Base-by-base conservation (phyloP, 2,113 vertebrate genomes). In the Tichodroma muraria region DNA sequence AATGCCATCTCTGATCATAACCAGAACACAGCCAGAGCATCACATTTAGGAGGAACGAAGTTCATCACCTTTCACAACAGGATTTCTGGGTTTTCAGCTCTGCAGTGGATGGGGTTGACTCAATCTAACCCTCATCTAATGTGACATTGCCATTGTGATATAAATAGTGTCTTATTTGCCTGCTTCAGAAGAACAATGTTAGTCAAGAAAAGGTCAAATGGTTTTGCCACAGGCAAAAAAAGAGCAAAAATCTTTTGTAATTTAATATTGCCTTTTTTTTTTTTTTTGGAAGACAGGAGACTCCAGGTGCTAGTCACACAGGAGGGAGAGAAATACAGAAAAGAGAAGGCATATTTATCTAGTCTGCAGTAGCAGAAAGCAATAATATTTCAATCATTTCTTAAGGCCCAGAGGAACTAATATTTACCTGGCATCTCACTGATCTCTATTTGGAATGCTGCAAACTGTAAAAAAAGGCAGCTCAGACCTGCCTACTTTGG, bases 81-180 rank as follows among this genome's bases (percentile, higher is more conserved):
- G 24, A 86, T 72, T 49, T 75, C 56, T 44, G 64, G 50, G 54
- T 63, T 86, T 93, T 35, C 66, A 54, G 57, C 75, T 77, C 79
- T 59, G 79, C 71, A 69, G 42, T 21, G 22, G 42, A 88, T 27
- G 38, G 68, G 63, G 44, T 44, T 92, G 80, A 75, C 77, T 95
- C 37, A 18, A n/a, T 63, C 66, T 44, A 88, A 79, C 70, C 65
- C 91, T 89, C 53, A 89, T 82, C 92, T 80, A 96, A 90, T 64
- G 75, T 87, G 78, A 93, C 88, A 90, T 6, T 90, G 65, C 69
- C 82, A 70, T 66, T 54, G 90, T 47, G 77, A 89, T 91, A 95
- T 78, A 97, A 97, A 95, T 93, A 97, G 93, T 73, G 93, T 95
- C 86, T 84, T 78, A 83, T 92, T 92, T 95, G 86, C 79, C 88